phyloP scores from a whole-genome alignment of 2,888 invertebrate species.

The Caenorhabditis macrosperma region DNA sequence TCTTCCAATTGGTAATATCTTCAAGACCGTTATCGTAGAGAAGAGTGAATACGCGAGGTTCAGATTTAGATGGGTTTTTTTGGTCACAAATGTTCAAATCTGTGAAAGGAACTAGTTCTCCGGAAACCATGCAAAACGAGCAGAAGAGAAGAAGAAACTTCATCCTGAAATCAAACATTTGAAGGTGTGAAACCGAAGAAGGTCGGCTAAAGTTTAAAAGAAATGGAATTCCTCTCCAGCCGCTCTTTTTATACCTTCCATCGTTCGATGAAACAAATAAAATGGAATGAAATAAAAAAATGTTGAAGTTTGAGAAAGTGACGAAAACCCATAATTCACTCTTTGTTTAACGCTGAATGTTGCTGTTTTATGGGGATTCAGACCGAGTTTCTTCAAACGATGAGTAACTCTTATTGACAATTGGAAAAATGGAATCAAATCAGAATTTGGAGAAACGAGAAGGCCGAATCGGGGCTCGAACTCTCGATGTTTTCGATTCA shows the following conservation, averaged over 20 bases:
- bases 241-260: constrained; percentile 13
- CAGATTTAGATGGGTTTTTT: too few species aligned
- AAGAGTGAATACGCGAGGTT: too few species aligned
- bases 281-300: neutral
- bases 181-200: neutral
- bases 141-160: constrained; percentile 3
- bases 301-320: neutral
- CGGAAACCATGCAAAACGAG: neutral
- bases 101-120: neutral
- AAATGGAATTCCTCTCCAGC: neutral
- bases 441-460: neutral
- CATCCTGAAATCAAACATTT: constrained; percentile 18
- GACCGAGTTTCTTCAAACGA: constrained; percentile 21
- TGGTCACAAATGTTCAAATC: neutral
- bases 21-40: too few species aligned
- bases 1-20: too few species aligned
- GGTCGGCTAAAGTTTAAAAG: constrained; percentile 2
- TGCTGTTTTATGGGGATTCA: constrained; percentile 19
- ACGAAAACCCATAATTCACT: neutral
- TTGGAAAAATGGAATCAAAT: constrained; percentile 6
- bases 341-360: constrained; percentile 25
- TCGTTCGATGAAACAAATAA: constrained; percentile 2
- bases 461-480: neutral
- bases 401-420: constrained; percentile 14
- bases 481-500: too few species aligned